These are phyloP conservation scores for Leptura quadrifasciata DNA, from an alignment of 2,888 invertebrate species.

Conservation along the genomic window DNA sequence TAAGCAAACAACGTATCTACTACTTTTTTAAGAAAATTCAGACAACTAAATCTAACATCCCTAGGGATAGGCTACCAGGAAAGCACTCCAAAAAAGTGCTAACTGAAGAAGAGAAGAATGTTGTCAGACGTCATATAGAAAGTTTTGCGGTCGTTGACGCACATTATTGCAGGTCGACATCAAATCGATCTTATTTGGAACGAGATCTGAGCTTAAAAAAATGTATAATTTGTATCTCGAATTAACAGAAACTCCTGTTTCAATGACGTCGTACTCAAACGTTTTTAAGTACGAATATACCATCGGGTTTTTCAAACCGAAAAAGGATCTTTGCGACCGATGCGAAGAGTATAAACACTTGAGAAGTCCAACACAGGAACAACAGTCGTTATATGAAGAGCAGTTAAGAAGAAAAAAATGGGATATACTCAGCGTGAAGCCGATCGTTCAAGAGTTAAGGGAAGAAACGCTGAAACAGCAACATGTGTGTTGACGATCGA, in stretches of 20 bases:
- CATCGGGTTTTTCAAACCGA: conserved; percentile 1
- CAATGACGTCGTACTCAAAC: neutral
- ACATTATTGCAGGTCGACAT: neutral
- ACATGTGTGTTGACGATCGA: neutral
- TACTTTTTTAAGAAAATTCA: too few species aligned
- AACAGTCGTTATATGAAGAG: neutral
- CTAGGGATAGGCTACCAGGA: too few species aligned
- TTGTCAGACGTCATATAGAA: too few species aligned
- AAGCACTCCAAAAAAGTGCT: too few species aligned
- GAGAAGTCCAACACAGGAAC: conserved; percentile 15
- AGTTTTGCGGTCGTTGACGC: neutral
- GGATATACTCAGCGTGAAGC: neutral
- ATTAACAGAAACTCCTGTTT: neutral
- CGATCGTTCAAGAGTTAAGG: neutral
- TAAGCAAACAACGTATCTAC: too few species aligned
- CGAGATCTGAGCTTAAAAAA: neutral
- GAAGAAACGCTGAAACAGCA: neutral
- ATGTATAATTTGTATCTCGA: conserved; percentile 12
- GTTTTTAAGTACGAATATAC: neutral
- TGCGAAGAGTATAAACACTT: neutral
- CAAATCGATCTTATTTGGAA: neutral
- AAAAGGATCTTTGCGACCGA: conserved; percentile 2
- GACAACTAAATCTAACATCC: too few species aligned
- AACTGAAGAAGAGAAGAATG: too few species aligned
- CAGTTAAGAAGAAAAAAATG: neutral